These are phyloP conservation scores for Dicrurus megarhynchus DNA, from an alignment of 2,113 vertebrate species.

Conservation along the genomic window DNA sequence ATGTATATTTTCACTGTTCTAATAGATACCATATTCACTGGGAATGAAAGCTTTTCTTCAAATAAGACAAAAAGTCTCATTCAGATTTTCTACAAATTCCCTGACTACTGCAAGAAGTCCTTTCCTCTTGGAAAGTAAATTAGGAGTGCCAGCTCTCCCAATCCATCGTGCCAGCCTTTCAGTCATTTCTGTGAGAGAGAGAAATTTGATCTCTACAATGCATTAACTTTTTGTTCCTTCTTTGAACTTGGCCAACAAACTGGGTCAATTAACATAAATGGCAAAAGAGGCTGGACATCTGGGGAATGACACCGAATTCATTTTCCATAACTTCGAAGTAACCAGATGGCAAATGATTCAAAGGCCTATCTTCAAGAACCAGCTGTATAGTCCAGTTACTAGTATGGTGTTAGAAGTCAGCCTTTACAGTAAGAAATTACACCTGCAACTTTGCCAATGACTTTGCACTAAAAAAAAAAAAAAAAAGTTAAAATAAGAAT, in stretches of 20 bases:
- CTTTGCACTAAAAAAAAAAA: neutral
- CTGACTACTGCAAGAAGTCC: neutral
- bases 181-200: neutral
- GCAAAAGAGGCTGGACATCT: constrained; percentile 41
- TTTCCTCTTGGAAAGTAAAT: neutral
- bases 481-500: neutral
- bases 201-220: neutral
- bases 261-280: constrained; percentile 41
- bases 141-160: neutral
- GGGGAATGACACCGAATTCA: constrained; percentile 46
- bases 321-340: constrained; percentile 40
- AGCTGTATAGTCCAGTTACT: constrained; percentile 35
- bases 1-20: neutral
- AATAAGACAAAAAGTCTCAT: neutral
- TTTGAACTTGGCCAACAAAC: neutral
- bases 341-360: constrained; percentile 63
- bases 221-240: neutral
- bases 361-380: constrained; percentile 47
- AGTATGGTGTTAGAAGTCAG: neutral
- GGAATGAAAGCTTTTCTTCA: neutral
- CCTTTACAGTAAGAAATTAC: neutral
- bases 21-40: neutral
- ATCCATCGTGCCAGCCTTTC: neutral
- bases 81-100: neutral
- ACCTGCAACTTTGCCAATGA: neutral